These are phyloP conservation scores for Danio tinwini DNA, from an alignment of 2,797 vertebrate species.

Conservation along the genomic window DNA sequence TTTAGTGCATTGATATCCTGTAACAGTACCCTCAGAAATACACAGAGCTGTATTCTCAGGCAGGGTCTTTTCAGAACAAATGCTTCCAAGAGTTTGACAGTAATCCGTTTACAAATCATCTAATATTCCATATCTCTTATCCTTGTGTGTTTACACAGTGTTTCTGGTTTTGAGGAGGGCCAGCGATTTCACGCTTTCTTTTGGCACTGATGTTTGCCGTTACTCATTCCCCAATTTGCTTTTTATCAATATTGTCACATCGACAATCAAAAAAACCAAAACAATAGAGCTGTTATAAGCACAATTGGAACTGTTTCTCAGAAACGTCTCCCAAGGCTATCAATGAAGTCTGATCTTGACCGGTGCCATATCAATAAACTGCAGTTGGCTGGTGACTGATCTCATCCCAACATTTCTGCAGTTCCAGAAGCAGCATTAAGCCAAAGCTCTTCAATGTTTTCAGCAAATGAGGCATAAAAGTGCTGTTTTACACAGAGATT, in stretches of 20 bases:
- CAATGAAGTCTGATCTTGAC: background rate
- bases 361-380: slow-evolving; percentile 13
- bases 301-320: background rate
- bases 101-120: background rate
- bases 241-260: slow-evolving; percentile 8
- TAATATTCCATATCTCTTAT: background rate
- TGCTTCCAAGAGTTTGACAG: background rate
- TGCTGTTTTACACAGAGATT: background rate
- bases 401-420: slow-evolving; percentile 9
- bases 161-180: background rate
- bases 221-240: background rate
- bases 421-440: background rate
- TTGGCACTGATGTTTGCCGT: background rate
- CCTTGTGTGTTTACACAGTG: background rate
- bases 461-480: slow-evolving; percentile 38
- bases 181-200: background rate
- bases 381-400: slow-evolving; percentile 4
- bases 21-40: background rate
- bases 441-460: slow-evolving; percentile 19
- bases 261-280: slow-evolving; percentile 10
- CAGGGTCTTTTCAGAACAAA: background rate
- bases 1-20: too few relatives aligned
- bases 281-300: background rate
- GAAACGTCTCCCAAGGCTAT: background rate
- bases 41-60: background rate